phyloP scores from a whole-genome alignment of 2,888 invertebrate genomes.

The Timema cristinae region DNA sequence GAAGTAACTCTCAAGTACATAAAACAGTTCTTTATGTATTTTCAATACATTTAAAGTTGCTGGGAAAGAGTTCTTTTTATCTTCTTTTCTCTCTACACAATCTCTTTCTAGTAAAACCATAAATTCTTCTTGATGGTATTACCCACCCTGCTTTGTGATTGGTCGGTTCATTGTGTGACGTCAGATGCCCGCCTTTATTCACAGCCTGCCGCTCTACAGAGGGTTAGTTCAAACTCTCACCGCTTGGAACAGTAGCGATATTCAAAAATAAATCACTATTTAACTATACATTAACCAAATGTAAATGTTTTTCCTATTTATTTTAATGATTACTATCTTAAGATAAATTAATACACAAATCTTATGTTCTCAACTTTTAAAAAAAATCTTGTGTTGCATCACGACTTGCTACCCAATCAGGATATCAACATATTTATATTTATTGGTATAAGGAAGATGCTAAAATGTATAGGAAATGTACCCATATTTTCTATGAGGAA shows the following conservation, averaged over 20 bases:
- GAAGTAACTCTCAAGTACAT: constrained; percentile 8
- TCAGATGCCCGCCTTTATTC: constrained; percentile 26
- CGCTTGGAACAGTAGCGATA: background rate
- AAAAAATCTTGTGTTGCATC: too few species aligned
- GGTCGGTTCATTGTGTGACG: constrained; percentile 20
- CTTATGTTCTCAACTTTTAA: too few species aligned
- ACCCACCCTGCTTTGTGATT: constrained; percentile 19
- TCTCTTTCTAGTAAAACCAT: constrained; percentile 12
- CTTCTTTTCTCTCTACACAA: constrained; percentile 10
- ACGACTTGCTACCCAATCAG: too few species aligned
- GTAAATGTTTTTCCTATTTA: too few species aligned
- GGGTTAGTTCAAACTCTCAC: constrained; percentile 9
- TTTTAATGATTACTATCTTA: too few species aligned
- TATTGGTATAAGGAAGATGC: too few species aligned
- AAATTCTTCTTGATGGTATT: constrained; percentile 11
- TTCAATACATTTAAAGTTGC: constrained; percentile 16
- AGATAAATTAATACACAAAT: too few species aligned
- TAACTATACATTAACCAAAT: too few species aligned
- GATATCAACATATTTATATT: too few species aligned
- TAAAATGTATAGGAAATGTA: too few species aligned
- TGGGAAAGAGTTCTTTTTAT: constrained; percentile 11
- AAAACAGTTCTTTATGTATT: constrained; percentile 16
- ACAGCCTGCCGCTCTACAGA: constrained; percentile 6
- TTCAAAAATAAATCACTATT: too few species aligned
- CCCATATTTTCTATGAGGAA: too few species aligned